Base-by-base conservation (phyloP, 2,888 invertebrate genomes). In the Melanargia galathea region DNA sequence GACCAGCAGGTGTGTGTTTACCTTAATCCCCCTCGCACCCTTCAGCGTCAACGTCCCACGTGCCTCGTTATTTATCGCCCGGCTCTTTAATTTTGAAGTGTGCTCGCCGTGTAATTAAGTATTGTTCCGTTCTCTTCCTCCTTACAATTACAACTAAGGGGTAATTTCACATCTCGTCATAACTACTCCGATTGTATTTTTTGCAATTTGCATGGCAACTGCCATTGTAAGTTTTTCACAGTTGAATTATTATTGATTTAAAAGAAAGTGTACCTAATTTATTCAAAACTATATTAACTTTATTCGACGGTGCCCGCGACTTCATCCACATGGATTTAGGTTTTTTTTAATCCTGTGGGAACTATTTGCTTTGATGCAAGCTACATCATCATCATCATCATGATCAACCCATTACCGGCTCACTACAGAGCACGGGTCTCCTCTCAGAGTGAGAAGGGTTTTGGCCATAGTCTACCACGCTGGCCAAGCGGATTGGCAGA, bases 31-130 rank as follows among this genome's bases (percentile, higher is more conserved):
- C 30, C 7, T n/a, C 45, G 2, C 45, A 4, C 20, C 11, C 55
- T 13, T 2, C 43, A 10, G 26, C n/a, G 40, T 24, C 5, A 13
- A 6, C 57, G n/a, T 61, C 33, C 51, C 64, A 54, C 30, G 57
- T 40, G 49, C 48, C 62, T 33, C 43, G 62, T 65, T 56, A 65
- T 65, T 59, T 65, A 65, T 62, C 43, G 35, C 35, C 24, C 7
- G 26, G n/a, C 55, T 43, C 55, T 55, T 40, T 54, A 54, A 54
- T 54, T 54, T n/a, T 20, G 55, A 22, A 55, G 55, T 16, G 38
- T 43, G 43, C 16, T n/a, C 18, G 55, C 40, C 20, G 35, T 43
- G 43, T 55, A 55, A 55, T 55, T 43, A 40, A 43, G 40, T 10
- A 20, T 18, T 20, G 55, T 22, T 55, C 40, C 22, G 18, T 20